These are phyloP conservation scores for Crax fasciolata DNA, from an alignment of 2,797 vertebrate genomes.

Conservation along the genomic window DNA sequence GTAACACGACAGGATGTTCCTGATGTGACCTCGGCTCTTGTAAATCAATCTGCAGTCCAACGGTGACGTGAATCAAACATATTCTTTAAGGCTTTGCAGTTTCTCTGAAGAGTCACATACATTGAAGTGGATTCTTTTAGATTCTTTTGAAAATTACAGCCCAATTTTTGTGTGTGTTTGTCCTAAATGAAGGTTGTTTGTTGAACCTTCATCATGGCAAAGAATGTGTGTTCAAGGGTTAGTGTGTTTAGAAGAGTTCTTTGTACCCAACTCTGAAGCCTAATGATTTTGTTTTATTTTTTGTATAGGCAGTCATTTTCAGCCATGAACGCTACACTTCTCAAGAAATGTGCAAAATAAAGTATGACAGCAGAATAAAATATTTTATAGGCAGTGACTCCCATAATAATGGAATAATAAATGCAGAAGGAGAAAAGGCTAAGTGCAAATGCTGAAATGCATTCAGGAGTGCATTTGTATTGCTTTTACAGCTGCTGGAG, in stretches of 20 bases:
- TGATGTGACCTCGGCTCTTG: background rate
- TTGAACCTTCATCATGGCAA: background rate
- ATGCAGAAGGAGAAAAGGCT: constrained; percentile 42
- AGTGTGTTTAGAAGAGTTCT: background rate
- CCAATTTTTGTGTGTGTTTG: background rate
- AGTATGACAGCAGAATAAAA: constrained; percentile 59
- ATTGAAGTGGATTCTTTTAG: background rate
- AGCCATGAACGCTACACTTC: constrained; percentile 10
- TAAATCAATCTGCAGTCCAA: background rate
- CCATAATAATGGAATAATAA: constrained; percentile 72
- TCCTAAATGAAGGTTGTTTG: background rate
- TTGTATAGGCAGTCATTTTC: background rate
- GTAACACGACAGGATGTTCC: background rate
- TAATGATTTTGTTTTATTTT: constrained; percentile 70
- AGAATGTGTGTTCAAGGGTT: background rate
- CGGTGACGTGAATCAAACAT: background rate
- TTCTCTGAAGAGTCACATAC: background rate
- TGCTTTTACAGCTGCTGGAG: background rate
- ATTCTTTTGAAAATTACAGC: background rate
- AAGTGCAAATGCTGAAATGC: constrained; percentile 7
- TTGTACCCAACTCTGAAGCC: background rate
- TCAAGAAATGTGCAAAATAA: constrained; percentile 63
- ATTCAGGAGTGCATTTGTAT: background rate
- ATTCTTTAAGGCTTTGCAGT: background rate
- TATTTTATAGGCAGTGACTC: constrained; percentile 60